Conservation (phyloP, 2,888 invertebrate species). For the Andrena praecox region DNA sequence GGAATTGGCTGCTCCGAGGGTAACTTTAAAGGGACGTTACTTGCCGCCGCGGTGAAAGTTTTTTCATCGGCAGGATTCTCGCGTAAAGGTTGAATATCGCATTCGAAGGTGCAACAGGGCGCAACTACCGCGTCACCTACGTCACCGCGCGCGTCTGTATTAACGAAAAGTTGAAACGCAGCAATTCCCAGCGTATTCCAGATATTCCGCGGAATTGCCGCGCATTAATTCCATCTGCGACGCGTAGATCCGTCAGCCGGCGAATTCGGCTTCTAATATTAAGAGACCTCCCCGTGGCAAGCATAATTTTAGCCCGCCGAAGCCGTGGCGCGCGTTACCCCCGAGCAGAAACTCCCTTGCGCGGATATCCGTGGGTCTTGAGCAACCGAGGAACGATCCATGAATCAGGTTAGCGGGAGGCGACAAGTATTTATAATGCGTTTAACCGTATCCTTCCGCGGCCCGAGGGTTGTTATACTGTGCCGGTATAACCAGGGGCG, state of each 20-base stretch:
- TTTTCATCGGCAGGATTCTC: no score
- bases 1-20: slow-evolving; percentile 8
- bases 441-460: slow-evolving; percentile 16
- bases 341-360: neutral
- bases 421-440: slow-evolving; percentile 37
- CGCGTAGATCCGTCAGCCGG: slow-evolving; percentile 1
- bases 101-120: no score
- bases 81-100: no score
- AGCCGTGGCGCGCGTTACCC: neutral
- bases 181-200: neutral
- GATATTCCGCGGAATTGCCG: neutral
- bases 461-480: slow-evolving; percentile 1
- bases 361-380: neutral
- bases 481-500: no score
- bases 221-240: neutral
- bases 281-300: neutral
- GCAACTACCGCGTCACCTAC: no score
- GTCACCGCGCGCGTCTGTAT: no score
- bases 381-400: neutral
- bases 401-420: neutral
- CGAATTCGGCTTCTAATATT: neutral
- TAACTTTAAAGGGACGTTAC: neutral
- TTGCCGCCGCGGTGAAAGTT: no score
- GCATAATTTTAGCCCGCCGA: slow-evolving; percentile 1
- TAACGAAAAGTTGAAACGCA: neutral